Evolutionary conservation across 2,113 vertebrate species (phyloP), one percentile per base, ranked within the genome.

Genomic region (Eupsittula cactorum): DNA sequence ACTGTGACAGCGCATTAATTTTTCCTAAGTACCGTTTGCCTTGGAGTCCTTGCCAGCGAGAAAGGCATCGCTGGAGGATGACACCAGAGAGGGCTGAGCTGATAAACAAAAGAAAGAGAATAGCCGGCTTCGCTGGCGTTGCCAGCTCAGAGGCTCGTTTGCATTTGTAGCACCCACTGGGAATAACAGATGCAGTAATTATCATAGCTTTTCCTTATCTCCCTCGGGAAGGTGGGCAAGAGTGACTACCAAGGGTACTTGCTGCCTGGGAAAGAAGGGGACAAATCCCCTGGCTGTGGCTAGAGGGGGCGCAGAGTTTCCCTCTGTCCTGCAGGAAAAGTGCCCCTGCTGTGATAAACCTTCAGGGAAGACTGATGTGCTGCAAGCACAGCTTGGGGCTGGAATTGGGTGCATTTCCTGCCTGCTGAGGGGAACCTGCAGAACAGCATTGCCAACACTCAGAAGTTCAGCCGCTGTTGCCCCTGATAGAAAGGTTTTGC

Each of bases 181-280:
- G 88, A 90, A 46, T 81, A 55, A 52, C 83, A 91, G 91, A 68
- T 67, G 57, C 77, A 28, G 67, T 85, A 92, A 92, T 91, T 86
- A 94, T 67, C 28, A 31, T 15, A 46, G 74, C 67, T 86, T 91
- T 93, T 90, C 92, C 0, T 0, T 50, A 6, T 70, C 87, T 92
- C 70, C 41, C 2, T 7, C 21, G 85, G 64, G 59, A 82, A 47
- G 59, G 60, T 64, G 44, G 13, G 3, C 44, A 35, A 52, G 64
- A 79, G 41, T 49, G 71, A 27, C 37, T 10, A 10, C 74, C 68
- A 19, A 33, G 75, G 68, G 74, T 81, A n/a, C 63, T 73, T 79
- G 39, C 53, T 78, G 82, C 33, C 59, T 60, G 77, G 57, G 50
- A 42, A 46, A 52, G 39, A 75, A 85, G 69, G 71, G 55, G 55